These are phyloP conservation scores for Tapirus indicus DNA, from an alignment of 2,797 vertebrate species.

Conservation along the genomic window DNA sequence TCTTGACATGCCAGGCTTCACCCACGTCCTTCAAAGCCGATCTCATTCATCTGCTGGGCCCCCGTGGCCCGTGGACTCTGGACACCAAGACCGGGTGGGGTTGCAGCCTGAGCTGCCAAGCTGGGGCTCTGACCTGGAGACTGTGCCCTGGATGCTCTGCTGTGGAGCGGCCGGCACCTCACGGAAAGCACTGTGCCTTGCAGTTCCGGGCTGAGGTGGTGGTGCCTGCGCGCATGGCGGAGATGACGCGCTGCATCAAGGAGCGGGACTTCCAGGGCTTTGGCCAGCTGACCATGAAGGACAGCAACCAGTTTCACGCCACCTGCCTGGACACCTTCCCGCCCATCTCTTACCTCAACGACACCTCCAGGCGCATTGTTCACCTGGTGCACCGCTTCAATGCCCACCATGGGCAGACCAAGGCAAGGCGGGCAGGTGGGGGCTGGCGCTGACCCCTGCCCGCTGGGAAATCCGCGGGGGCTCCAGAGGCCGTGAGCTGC, in stretches of 20 bases:
- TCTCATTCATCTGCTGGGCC: background rate
- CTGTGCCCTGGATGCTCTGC: background rate
- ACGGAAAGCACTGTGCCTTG: background rate
- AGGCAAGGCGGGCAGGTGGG: constrained; percentile 86
- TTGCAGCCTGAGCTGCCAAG: no score
- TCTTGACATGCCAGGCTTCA: rapidly evolving
- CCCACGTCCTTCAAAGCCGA: background rate
- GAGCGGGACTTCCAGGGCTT: constrained; percentile 93
- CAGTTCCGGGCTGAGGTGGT: constrained; percentile 94
- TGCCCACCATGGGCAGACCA: constrained; percentile 89
- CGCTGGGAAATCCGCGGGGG: background rate
- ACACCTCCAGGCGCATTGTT: constrained; percentile 92
- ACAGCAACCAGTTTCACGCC: constrained; percentile 99
- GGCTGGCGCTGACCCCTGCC: no score
- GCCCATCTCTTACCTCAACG: constrained; percentile 96
- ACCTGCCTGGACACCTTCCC: constrained; percentile 98
- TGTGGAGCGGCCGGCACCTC: background rate
- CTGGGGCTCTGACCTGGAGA: rapidly evolving
- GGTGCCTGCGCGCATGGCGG: constrained; percentile 92
- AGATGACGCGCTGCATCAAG: constrained; percentile 91
- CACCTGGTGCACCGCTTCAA: constrained; percentile 95
- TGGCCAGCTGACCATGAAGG: constrained; percentile 95
- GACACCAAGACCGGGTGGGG: background rate
- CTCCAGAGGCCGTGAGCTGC: background rate
- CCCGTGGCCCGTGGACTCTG: no score